phyloP scores from a whole-genome alignment of 1,140 invertebrate species.

The Probaryconus sp. region DNA sequence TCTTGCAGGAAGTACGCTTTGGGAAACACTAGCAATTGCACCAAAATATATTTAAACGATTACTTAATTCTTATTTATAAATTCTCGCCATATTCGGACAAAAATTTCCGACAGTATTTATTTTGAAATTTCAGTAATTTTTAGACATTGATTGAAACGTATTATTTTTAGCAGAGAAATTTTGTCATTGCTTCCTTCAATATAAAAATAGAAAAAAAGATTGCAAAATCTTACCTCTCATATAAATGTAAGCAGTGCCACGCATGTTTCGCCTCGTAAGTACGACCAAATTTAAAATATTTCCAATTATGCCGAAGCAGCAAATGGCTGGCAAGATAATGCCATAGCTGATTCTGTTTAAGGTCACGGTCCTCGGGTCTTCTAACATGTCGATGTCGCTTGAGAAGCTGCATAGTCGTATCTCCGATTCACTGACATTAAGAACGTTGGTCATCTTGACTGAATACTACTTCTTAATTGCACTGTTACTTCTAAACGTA shows the following conservation, averaged over 20 bases:
- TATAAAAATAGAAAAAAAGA: too few relatives aligned
- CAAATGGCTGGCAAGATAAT: conserved; percentile 84
- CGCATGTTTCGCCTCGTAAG: conserved; percentile 86
- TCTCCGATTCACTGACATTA: conserved; percentile 61
- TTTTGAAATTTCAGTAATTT: too few relatives aligned
- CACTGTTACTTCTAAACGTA: conserved; percentile 5
- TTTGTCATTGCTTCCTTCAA: too few relatives aligned
- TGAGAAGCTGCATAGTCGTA: conserved; percentile 63
- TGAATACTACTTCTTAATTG: conserved; percentile 20
- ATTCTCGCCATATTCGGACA: too few relatives aligned
- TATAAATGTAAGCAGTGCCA: conserved; percentile 88
- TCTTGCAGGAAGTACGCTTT: too few relatives aligned
- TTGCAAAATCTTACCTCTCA: conserved; percentile 84
- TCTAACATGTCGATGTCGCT: conserved; percentile 71
- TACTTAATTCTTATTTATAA: too few relatives aligned
- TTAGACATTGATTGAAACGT: too few relatives aligned
- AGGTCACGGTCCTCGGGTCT: conserved; percentile 80
- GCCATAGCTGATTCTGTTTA: conserved; percentile 84
- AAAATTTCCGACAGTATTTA: too few relatives aligned
- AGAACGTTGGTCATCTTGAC: conserved; percentile 61
- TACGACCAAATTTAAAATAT: conserved; percentile 85
- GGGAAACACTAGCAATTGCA: too few relatives aligned
- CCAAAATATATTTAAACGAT: too few relatives aligned
- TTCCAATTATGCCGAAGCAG: conserved; percentile 85
- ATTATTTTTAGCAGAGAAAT: too few relatives aligned